Percentiles rank a stretch among this genome's conserved stretches.
These are phyloP conservation scores for Haplochromis vanheusdeni DNA, from an alignment of 2,113 vertebrate genomes.

Conservation along the genomic window DNA sequence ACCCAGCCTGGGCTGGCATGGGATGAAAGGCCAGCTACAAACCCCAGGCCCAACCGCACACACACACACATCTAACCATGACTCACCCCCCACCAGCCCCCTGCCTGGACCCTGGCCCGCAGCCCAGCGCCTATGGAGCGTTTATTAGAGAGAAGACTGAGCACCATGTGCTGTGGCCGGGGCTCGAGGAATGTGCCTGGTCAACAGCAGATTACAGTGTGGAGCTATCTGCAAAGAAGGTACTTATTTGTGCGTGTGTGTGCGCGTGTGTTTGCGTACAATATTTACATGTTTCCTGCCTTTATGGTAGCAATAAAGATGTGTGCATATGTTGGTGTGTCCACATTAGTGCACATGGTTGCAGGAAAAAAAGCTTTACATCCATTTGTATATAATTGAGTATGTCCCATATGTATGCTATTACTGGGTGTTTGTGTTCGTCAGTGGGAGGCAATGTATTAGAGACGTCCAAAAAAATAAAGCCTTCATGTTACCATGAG, in stretches of 20 bases:
- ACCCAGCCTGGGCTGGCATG: conserved; percentile 66
- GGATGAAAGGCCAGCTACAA: conserved; percentile 59
- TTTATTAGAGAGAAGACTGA: conserved; percentile 70
- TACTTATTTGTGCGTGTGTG: background rate
- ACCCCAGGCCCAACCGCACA: conserved; percentile 73
- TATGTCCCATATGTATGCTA: background rate
- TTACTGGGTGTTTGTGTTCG: background rate
- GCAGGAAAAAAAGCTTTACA: background rate
- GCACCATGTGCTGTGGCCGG: conserved; percentile 38
- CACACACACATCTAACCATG: conserved; percentile 56
- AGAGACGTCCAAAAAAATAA: background rate
- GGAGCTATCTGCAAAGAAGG: conserved; percentile 12
- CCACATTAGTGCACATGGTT: background rate
- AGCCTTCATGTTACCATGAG: background rate
- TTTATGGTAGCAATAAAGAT: background rate
- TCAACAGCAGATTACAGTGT: conserved; percentile 64
- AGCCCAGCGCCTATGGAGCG: conserved; percentile 71
- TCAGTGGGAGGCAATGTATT: background rate
- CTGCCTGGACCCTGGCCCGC: conserved; percentile 63
- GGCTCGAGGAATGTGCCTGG: conserved; percentile 68
- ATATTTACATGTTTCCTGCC: background rate
- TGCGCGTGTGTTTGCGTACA: background rate
- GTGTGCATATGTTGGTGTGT: background rate
- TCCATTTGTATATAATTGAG: background rate
- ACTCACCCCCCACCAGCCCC: background rate